Evolutionary conservation across 92 coral and sea anemone species (phyloP).

Genomic region (Parazoanthus darwini): DNA sequence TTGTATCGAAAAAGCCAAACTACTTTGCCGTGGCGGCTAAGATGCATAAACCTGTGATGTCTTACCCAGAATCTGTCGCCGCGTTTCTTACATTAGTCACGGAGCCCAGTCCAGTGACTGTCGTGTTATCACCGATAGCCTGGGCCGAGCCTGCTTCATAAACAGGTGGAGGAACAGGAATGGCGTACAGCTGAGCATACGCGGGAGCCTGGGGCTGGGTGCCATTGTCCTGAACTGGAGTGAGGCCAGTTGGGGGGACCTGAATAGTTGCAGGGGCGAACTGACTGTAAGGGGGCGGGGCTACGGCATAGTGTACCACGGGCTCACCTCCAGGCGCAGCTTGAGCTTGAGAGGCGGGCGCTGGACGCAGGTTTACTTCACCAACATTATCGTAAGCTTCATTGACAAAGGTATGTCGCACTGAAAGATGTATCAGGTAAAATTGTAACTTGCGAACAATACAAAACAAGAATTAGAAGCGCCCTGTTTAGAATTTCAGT

Average conservation of each 20-base stretch:
- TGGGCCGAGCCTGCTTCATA: conserved; percentile 47
- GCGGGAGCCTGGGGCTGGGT: conserved; percentile 32
- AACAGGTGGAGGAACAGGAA: conserved; percentile 65
- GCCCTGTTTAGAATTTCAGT: not conserved
- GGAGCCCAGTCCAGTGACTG: conserved; percentile 80
- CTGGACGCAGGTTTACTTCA: conserved; percentile 35
- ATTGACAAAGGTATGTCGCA: conserved; percentile 71
- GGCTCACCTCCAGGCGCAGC: conserved; percentile 34
- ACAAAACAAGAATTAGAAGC: not conserved
- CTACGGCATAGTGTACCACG: conserved; percentile 43
- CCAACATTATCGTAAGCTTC: conserved; percentile 74
- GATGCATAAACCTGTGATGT: not conserved
- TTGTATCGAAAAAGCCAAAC: not conserved
- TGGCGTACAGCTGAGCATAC: conserved; percentile 62
- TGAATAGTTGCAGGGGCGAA: conserved; percentile 37
- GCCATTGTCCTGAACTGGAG: conserved; percentile 43
- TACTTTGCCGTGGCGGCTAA: not conserved
- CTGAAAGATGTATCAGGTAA: conserved; percentile 34
- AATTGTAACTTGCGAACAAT: not conserved
- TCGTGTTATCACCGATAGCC: conserved; percentile 28
- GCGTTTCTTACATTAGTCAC: conserved; percentile 72
- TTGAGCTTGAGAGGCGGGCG: conserved; percentile 1
- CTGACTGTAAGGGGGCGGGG: conserved; percentile 87
- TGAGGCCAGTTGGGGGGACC: conserved; percentile 42
- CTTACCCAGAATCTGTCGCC: conserved; percentile 55